phyloP scores from a whole-genome alignment of 2,888 invertebrate species.

The Pteria penguin region DNA sequence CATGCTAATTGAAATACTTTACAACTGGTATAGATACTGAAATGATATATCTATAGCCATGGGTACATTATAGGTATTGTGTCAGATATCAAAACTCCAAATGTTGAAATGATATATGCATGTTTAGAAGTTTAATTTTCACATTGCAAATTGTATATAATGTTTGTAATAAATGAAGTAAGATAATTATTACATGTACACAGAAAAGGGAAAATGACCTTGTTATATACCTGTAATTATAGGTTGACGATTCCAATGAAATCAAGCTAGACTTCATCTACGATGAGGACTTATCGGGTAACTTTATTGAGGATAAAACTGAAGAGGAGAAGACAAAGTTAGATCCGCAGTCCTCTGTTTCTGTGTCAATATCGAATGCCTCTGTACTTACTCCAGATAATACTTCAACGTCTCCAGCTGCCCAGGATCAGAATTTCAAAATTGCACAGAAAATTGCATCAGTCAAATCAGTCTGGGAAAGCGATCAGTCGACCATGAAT shows the following conservation, averaged over 20 bases:
- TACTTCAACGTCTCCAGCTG: conserved; percentile 83
- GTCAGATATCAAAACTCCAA: no score
- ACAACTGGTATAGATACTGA: no score
- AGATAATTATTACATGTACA: no score
- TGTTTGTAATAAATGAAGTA: no score
- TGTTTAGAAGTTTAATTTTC: no score
- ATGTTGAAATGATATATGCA: no score
- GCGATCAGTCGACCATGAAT: conserved; percentile 42
- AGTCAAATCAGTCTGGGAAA: conserved; percentile 88
- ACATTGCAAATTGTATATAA: no score
- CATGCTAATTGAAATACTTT: no score
- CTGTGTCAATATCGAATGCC: conserved; percentile 48
- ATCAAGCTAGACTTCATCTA: conserved; percentile 96
- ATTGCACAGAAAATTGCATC: conserved; percentile 97
- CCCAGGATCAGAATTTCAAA: conserved; percentile 95
- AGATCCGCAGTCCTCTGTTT: conserved; percentile 50
- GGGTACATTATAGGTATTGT: no score
- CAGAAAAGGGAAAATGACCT: no score
- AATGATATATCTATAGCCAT: no score
- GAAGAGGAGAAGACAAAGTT: conserved; percentile 49
- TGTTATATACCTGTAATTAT: no score
- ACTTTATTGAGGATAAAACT: conserved; percentile 73
- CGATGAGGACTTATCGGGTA: conserved; percentile 86
- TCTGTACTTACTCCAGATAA: conserved; percentile 44
- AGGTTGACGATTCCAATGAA: conserved; percentile 83